phyloP scores from a whole-genome alignment of 2,888 invertebrate genomes.

The Drymonia ruficornis region DNA sequence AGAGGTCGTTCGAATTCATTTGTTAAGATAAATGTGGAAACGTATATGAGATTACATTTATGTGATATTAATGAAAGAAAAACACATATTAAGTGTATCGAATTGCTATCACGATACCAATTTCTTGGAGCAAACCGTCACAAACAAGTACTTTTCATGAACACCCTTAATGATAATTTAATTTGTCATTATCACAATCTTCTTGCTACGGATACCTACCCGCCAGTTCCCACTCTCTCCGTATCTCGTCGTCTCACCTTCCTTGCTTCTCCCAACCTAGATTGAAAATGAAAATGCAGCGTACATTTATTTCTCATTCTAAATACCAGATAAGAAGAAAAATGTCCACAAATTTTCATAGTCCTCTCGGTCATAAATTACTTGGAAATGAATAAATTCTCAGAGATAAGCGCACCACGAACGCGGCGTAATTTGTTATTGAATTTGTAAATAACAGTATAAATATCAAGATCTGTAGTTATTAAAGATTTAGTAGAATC shows the following conservation, averaged over 20 bases:
- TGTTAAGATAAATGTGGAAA: conserved; percentile 47
- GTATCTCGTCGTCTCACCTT: conserved; percentile 68
- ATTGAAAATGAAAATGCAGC: conserved; percentile 83
- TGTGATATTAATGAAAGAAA: conserved; percentile 23
- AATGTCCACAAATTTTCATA: conserved; percentile 72
- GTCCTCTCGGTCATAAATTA: conserved; percentile 46
- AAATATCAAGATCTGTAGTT: neutral
- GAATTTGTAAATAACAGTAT: neutral
- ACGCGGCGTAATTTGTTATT: conserved; percentile 7
- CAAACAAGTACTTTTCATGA: conserved; percentile 2
- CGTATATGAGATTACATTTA: conserved; percentile 22
- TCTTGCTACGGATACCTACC: conserved; percentile 74
- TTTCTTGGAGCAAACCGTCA: neutral
- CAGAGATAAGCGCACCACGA: conserved; percentile 10
- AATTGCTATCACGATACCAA: conserved; percentile 12
- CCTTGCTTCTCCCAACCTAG: conserved; percentile 79
- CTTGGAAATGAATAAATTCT: conserved; percentile 47
- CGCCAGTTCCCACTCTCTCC: conserved; percentile 79
- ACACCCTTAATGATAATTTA: neutral
- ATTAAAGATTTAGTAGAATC: conserved; percentile 15
- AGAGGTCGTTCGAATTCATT: conserved; percentile 64
- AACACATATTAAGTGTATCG: conserved; percentile 19
- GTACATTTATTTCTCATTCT: conserved; percentile 71
- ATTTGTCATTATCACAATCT: conserved; percentile 23
- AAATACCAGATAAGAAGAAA: conserved; percentile 66